Percentiles rank a stretch among this genome's conserved stretches.
Evolutionary conservation across 2,797 vertebrate genomes (phyloP).

Genomic region (Cyprinodon diabolis): DNA sequence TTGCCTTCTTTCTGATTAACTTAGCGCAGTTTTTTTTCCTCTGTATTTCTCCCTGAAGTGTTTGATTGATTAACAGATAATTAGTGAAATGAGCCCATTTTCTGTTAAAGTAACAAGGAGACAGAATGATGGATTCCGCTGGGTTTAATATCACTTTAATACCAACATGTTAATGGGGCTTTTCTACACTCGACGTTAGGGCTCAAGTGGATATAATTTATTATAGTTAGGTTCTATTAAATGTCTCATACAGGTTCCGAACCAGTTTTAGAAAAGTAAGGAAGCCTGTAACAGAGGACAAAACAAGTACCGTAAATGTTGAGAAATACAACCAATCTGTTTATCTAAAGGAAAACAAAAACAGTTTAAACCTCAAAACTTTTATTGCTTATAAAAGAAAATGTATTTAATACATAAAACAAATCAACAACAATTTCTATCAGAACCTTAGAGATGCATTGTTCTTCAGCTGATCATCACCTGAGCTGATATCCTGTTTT

Average conservation of each 20-base stretch:
- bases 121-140: background rate
- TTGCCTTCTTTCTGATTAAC: background rate
- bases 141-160: constrained; percentile 2
- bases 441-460: no score
- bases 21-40: no score
- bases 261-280: background rate
- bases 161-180: background rate
- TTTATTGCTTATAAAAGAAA: no score
- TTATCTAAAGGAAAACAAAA: no score
- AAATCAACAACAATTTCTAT: no score
- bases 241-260: background rate
- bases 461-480: no score
- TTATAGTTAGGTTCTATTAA: background rate
- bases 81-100: background rate
- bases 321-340: no score
- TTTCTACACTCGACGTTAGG: background rate
- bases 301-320: no score
- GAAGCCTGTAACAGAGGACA: no score
- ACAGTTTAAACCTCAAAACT: no score
- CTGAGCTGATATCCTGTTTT: no score
- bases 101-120: background rate
- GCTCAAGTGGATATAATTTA: background rate
- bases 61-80: background rate
- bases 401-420: no score
- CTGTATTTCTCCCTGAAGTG: background rate